Evolutionary conservation across 1,140 invertebrate species (phyloP), one percentile per base, ranked within the genome.

Genomic region (Uloborus diversus): DNA sequence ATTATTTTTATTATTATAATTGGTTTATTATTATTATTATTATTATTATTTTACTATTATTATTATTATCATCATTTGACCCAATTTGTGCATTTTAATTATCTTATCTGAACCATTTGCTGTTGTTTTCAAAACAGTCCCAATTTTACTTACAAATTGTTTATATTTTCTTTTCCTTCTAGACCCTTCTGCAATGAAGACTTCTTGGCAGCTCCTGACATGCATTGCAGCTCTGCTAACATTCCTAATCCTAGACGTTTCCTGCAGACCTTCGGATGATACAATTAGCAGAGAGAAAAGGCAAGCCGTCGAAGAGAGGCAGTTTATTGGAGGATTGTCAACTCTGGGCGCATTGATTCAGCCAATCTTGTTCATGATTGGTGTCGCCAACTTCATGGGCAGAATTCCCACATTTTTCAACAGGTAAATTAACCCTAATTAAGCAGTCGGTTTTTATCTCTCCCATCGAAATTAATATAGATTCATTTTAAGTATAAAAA

Each of bases 301-400:
- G n/a, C 76, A 79, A 11, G 65, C 35, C 1, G 75, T 57, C 0
- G 64, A 68, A 33, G 56, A 49, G 0, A 68, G 47, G 4, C 76
- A 79, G 30, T 69, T 79, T 30, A 69, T 79, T 1, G 76, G 76
- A 1, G 76, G 76, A 0, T 14, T 79, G 27, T 68, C 64, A 1
- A 79, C 76, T 0, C 27, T 79, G n/a, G 76, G 76, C 0, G 76
- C 76, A 0, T 37, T 79, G 9, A 49, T 79, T 7, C 76, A 79
- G 13, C 76, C 76, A 35, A 61, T 79, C 2, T 42, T 79, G 1
- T 79, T 79, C 42, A 79, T 79, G 76, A 69, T 79, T 25, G 76
- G 76, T 0, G 51, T 79, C 27, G 76, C 76, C 30, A 79, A 79
- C 56, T 69, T 79, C 33, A 79, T 79, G 76, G 76, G 76, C 4